Percentiles rank a stretch among this genome's conserved stretches.
Evolutionary conservation across 2,888 invertebrate species (phyloP).

Genomic region (Charanyca ferruginea): DNA sequence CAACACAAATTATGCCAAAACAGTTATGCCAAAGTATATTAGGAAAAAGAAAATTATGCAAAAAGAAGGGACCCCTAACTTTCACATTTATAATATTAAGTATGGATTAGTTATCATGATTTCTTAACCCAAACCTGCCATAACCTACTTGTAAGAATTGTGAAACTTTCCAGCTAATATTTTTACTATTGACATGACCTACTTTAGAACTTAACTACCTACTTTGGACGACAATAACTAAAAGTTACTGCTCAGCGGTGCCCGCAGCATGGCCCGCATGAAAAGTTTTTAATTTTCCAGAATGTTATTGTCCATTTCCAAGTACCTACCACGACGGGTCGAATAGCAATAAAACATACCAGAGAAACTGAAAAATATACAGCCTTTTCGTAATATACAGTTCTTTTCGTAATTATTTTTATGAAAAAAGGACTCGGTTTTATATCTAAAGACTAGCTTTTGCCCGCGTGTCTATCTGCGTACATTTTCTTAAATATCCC

Average conservation of each 20-base stretch:
- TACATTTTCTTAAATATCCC: too few relatives aligned
- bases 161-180: conserved; percentile 40
- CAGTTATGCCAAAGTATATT: too few relatives aligned
- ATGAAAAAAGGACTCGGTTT: not conserved
- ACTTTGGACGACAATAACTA: conserved; percentile 34
- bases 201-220: conserved; percentile 7
- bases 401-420: not conserved
- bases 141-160: conserved; percentile 41
- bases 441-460: not conserved
- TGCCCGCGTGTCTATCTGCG: too few relatives aligned
- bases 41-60: too few relatives aligned
- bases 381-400: too few relatives aligned
- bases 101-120: conserved; percentile 37
- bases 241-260: conserved; percentile 17
- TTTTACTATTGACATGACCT: conserved; percentile 49
- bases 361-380: not conserved
- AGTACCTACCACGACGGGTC: conserved; percentile 1
- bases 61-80: too few relatives aligned
- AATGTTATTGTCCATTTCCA: conserved; percentile 29
- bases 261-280: conserved; percentile 11
- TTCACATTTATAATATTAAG: too few relatives aligned
- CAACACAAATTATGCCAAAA: too few relatives aligned
- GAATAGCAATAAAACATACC: conserved; percentile 4
- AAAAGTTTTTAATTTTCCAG: conserved; percentile 47
- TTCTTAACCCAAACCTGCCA: conserved; percentile 28